These are phyloP conservation scores for Diploptera punctata DNA, from an alignment of 2,888 invertebrate genomes.

Conservation along the genomic window DNA sequence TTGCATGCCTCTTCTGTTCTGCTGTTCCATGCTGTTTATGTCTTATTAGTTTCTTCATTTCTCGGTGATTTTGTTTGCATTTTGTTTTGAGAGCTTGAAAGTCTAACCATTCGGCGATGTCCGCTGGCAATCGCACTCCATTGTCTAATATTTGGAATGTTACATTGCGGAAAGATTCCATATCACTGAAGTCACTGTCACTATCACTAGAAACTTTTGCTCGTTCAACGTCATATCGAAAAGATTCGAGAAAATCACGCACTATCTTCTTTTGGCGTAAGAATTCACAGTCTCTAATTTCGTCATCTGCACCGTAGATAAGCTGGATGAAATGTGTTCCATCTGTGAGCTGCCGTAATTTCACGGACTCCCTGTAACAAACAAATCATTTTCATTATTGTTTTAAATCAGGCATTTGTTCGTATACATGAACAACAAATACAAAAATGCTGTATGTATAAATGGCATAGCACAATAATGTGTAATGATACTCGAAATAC, in stretches of 20 bases:
- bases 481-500: too few relatives aligned
- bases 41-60: slow-evolving; percentile 46
- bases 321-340: slow-evolving; percentile 72
- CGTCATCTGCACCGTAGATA: slow-evolving; percentile 67
- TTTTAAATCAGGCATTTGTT: too few relatives aligned
- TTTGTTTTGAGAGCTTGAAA: slow-evolving; percentile 63
- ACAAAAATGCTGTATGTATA: too few relatives aligned
- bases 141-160: slow-evolving; percentile 62
- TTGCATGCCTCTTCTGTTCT: slow-evolving; percentile 42
- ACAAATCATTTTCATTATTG: slow-evolving; percentile 28
- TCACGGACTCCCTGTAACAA: slow-evolving; percentile 62
- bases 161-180: slow-evolving; percentile 54
- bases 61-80: slow-evolving; percentile 59
- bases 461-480: background rate
- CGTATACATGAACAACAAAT: too few relatives aligned
- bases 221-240: slow-evolving; percentile 62
- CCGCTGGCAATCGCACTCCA: slow-evolving; percentile 58
- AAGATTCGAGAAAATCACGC: slow-evolving; percentile 64
- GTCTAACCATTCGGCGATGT: slow-evolving; percentile 64
- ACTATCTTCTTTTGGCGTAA: slow-evolving; percentile 61
- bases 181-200: slow-evolving; percentile 12
- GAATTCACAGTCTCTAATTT: slow-evolving; percentile 72
- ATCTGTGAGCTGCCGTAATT: slow-evolving; percentile 71
- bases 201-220: slow-evolving; percentile 33
- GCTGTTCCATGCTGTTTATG: slow-evolving; percentile 41